phyloP scores from a whole-genome alignment of 2,888 invertebrate species.

The Palloptera scutellata region DNA sequence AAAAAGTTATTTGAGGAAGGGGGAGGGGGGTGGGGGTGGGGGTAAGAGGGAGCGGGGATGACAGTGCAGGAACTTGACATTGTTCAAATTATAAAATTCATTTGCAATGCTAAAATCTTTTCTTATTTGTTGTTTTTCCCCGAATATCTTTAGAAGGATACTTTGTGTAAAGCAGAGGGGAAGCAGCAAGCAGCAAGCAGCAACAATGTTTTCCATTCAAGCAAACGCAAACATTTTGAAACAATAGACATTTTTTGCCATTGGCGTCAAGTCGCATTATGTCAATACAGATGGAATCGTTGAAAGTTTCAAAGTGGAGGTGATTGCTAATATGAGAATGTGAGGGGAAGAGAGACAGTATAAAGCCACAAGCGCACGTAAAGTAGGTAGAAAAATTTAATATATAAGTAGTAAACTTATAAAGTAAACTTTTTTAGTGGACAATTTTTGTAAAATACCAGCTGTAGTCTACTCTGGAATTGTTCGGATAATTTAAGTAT shows the following conservation, averaged over 20 bases:
- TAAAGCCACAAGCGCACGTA: too few species aligned
- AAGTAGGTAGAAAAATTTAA: too few species aligned
- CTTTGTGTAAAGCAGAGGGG: too few species aligned
- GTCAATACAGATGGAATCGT: not conserved
- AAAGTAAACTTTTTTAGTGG: too few species aligned
- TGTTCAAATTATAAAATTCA: not conserved
- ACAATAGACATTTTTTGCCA: not conserved
- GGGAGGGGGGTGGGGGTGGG: not conserved
- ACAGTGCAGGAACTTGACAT: not conserved
- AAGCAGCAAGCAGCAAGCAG: not conserved
- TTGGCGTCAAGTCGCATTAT: conserved; percentile 1
- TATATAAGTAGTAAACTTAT: too few species aligned
- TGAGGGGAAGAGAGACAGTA: too few species aligned
- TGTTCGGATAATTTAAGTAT: too few species aligned
- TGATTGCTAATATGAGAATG: too few species aligned
- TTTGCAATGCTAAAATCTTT: conserved; percentile 2
- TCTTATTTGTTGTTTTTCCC: not conserved
- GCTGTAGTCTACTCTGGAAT: too few species aligned
- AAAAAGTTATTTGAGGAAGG: not conserved
- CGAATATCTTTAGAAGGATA: too few species aligned
- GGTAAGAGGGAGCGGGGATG: not conserved
- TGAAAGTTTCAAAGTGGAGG: too few species aligned
- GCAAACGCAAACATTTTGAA: not conserved
- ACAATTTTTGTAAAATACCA: too few species aligned
- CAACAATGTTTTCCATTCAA: not conserved